Evolutionary conservation across 2,797 vertebrate species (phyloP).

Genomic region (Chanos chanos): DNA sequence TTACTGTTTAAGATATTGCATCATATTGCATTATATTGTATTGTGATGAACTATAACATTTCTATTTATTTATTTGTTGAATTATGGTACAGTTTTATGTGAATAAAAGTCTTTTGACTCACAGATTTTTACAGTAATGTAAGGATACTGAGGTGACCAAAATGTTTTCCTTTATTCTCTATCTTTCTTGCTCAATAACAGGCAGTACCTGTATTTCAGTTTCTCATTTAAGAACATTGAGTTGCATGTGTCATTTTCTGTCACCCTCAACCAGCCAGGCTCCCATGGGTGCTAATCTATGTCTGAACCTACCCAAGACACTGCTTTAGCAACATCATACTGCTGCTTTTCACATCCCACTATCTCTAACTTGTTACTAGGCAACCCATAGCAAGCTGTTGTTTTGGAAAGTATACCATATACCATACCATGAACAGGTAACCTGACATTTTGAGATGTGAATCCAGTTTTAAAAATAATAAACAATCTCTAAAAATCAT

Average conservation of each 20-base stretch:
- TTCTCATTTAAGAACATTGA: slow-evolving; percentile 1
- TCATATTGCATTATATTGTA: too few relatives aligned
- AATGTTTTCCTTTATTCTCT: too few relatives aligned
- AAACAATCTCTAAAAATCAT: too few relatives aligned
- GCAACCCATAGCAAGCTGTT: slow-evolving; percentile 14
- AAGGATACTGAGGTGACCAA: too few relatives aligned
- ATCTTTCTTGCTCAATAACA: not conserved
- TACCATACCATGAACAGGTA: too few relatives aligned
- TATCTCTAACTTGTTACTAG: slow-evolving; percentile 27
- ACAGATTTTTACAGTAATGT: too few relatives aligned
- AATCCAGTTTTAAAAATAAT: slow-evolving; percentile 11
- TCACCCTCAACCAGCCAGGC: slow-evolving; percentile 8
- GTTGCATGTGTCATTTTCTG: slow-evolving; percentile 10
- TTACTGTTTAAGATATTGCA: too few relatives aligned
- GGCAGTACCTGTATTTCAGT: not conserved
- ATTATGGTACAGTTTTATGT: too few relatives aligned
- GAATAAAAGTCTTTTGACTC: too few relatives aligned
- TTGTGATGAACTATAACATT: too few relatives aligned
- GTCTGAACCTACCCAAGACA: slow-evolving; percentile 24
- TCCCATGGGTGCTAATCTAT: slow-evolving; percentile 20
- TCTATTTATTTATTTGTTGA: too few relatives aligned
- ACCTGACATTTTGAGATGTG: slow-evolving; percentile 8
- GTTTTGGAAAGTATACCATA: too few relatives aligned
- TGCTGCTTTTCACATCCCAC: slow-evolving; percentile 5
- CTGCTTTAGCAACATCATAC: slow-evolving; percentile 7